These are phyloP conservation scores for Rhamnusium bicolor DNA, from an alignment of 2,888 invertebrate genomes.

Conservation along the genomic window DNA sequence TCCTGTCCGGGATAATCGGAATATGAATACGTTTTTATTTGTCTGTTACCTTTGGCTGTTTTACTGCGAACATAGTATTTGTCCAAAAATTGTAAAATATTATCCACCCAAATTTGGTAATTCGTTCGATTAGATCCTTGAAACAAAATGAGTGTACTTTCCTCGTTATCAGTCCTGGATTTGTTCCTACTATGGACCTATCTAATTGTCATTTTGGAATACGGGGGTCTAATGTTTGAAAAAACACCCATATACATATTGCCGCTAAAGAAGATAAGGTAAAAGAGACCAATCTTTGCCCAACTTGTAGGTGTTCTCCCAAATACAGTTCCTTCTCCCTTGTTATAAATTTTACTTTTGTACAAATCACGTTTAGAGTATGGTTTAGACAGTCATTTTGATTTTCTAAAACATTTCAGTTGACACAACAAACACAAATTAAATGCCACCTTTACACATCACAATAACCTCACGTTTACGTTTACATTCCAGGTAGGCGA, in stretches of 20 bases:
- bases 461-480: not conserved
- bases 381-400: not conserved
- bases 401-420: not conserved
- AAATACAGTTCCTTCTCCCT: not conserved
- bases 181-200: slow-evolving; percentile 91
- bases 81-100: slow-evolving; percentile 83
- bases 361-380: not conserved
- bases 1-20: slow-evolving; percentile 67
- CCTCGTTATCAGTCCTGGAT: slow-evolving; percentile 94
- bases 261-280: slow-evolving; percentile 96
- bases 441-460: not conserved
- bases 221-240: slow-evolving; percentile 91
- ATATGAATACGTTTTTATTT: slow-evolving; percentile 67
- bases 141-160: slow-evolving; percentile 97
- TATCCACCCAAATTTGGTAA: slow-evolving; percentile 85
- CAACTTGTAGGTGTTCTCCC: not conserved
- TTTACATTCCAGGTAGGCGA: not conserved
- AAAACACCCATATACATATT: slow-evolving; percentile 95
- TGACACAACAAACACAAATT: not conserved
- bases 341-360: not conserved
- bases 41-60: slow-evolving; percentile 68
- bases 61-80: slow-evolving; percentile 71
- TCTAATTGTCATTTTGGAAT: slow-evolving; percentile 92
- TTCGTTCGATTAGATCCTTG: slow-evolving; percentile 85
- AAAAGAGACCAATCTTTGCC: slow-evolving; percentile 95